A percentile compares a stretch with the other conserved stretches of the same genome.
Evolutionary conservation across 2,113 vertebrate species (phyloP).

Genomic region (Steatornis caripensis): DNA sequence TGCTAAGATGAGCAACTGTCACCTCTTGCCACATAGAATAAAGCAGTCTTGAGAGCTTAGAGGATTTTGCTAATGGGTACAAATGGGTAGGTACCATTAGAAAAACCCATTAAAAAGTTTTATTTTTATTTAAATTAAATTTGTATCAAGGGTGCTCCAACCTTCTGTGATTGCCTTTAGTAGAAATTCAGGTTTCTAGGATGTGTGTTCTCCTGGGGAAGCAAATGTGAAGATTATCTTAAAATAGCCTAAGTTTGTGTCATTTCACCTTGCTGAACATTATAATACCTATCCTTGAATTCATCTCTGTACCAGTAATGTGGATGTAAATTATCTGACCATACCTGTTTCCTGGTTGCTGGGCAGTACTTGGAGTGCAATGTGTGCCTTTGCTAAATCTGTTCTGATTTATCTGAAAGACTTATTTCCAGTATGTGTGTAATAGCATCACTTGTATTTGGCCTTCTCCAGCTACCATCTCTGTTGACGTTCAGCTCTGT

Average conservation of each 20-base stretch:
- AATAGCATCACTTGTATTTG: neutral
- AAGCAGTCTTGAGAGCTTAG: neutral
- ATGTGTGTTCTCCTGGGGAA: neutral
- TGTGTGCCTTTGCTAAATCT: neutral
- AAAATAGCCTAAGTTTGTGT: neutral
- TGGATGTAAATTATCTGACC: neutral
- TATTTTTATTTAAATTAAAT: conserved; percentile 22
- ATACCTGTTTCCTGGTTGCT: neutral
- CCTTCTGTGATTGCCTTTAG: neutral
- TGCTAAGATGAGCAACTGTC: neutral
- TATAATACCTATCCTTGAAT: neutral
- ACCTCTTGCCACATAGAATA: neutral
- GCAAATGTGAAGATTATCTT: neutral
- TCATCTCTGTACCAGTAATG: neutral
- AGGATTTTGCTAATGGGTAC: neutral
- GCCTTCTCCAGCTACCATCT: neutral
- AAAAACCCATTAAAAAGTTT: neutral
- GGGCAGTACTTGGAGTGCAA: neutral
- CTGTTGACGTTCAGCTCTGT: neutral
- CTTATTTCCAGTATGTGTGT: neutral
- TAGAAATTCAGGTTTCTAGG: conserved; percentile 50
- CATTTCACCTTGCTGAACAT: neutral
- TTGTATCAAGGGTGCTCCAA: neutral
- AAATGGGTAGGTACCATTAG: neutral
- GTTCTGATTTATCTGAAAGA: neutral